phyloP scores from a whole-genome alignment of 2,113 vertebrate genomes.

The Plecturocebus donacophilus region DNA sequence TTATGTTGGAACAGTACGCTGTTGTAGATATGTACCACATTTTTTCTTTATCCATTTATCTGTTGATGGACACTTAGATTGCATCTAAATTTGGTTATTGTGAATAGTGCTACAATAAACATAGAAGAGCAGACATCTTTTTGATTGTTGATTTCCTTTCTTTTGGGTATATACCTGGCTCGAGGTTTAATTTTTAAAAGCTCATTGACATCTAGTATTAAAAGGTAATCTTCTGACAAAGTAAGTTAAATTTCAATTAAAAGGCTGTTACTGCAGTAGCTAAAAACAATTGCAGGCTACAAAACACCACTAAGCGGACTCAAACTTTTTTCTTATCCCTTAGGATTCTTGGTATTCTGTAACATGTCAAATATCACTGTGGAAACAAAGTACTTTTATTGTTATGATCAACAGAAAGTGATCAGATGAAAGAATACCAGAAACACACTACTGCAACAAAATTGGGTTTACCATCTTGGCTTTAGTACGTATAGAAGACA shows the following conservation, averaged over 20 bases:
- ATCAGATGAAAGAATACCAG: background rate
- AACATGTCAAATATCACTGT: background rate
- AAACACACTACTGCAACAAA: constrained; percentile 82
- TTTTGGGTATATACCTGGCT: too few relatives aligned
- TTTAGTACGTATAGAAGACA: constrained; percentile 89
- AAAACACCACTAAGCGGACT: background rate
- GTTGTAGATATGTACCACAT: too few relatives aligned
- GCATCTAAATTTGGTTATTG: too few relatives aligned
- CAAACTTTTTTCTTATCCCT: background rate
- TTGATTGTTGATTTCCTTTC: too few relatives aligned
- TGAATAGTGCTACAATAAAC: too few relatives aligned
- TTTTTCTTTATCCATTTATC: too few relatives aligned
- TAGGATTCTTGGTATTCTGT: background rate
- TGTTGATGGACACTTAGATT: too few relatives aligned
- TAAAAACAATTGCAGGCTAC: background rate
- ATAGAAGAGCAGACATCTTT: too few relatives aligned
- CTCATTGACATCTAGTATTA: background rate
- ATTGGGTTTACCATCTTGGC: constrained; percentile 87
- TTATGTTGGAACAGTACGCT: too few relatives aligned
- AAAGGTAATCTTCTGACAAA: constrained; percentile 10
- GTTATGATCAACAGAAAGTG: background rate
- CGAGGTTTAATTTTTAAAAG: constrained; percentile 1
- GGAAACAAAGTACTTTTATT: constrained; percentile 10
- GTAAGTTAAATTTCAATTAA: background rate
- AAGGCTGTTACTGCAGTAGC: background rate